Conservation (phyloP, 2,113 vertebrate species). For the Actenoides hombroni region DNA sequence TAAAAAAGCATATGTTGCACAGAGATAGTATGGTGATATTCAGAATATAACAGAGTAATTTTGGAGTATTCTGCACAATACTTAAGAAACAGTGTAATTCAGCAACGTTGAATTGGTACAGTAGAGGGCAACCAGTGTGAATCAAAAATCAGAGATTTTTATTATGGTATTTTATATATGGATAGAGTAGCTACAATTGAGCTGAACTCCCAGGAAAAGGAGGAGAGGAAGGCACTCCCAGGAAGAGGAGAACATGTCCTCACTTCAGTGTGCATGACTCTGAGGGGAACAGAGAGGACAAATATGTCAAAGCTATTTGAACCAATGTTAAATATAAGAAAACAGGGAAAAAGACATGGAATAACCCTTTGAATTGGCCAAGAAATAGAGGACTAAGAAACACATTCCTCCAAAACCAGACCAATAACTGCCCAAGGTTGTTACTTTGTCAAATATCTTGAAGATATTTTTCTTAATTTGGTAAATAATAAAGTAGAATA, state of each 20-base stretch:
- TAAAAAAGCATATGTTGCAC: not conserved
- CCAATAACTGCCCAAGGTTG: not conserved
- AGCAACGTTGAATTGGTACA: not conserved
- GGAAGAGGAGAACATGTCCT: not conserved
- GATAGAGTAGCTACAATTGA: not conserved
- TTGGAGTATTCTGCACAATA: not conserved
- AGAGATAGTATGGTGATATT: not conserved
- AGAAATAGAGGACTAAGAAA: not conserved
- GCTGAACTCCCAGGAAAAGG: not conserved
- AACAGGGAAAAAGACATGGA: not conserved
- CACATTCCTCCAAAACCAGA: not conserved
- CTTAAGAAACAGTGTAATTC: not conserved
- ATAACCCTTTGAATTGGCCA: not conserved
- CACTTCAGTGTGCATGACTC: fast-evolving
- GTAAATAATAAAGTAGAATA: not conserved
- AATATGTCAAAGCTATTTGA: not conserved
- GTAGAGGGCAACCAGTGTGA: not conserved
- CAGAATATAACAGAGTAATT: not conserved
- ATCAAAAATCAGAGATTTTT: not conserved
- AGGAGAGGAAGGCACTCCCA: too few relatives aligned
- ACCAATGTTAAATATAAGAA: not conserved
- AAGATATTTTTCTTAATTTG: not conserved
- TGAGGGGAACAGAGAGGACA: not conserved
- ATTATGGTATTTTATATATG: not conserved
- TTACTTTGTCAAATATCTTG: not conserved